Evolutionary conservation across 2,797 vertebrate genomes (phyloP), one percentile per base, ranked within the genome.

Genomic region (Pogonophryne albipinna): DNA sequence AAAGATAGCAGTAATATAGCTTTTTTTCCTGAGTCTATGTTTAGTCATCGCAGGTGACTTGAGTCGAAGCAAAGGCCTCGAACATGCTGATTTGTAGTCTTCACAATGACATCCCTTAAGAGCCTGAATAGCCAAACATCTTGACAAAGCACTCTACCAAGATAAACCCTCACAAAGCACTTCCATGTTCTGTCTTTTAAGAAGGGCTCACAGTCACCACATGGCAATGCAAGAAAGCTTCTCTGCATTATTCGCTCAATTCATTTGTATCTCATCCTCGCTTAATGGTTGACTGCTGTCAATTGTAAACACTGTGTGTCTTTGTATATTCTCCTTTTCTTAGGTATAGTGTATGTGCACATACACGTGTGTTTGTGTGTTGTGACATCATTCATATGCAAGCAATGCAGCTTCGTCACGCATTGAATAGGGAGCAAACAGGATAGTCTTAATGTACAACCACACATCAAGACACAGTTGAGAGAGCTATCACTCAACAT

Each of bases 91-190:
- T 80, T 79, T 88, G 69, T 78, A 68, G 52, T 76, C 79, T 13
- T 78, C 68, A 80, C 66, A 89, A 71, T 77, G 58, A 72, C 66
- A 78, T 89, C 78, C 66, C 75, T 71, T 80, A 71, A 72, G 75
- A 81, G 78, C 42, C 71, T 46, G 55, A 80, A 60, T 76, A 86
- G 77, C 66, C 66, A 72, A 88, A 79, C 67, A 68, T 83, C 65
- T 85, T 66, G 60, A 84, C 76, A 88, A 83, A 87, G 74, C 74
- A 50, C 69, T 85, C 52, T 67, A 78, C 78, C 50, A 45, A 65
- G 51, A 60, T 73, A 82, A 81, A 79, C 63, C 59, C 73, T 38
- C 75, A 84, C 81, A 89, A 79, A 85, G 77, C 85, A 56, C 68
- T 87, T 66, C 59, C 49, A 72, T 86, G 85, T 84, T 78, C 63